Conservation (phyloP, 2,113 vertebrate genomes). For the Sinocyclocheilus maitianheensis region DNA sequence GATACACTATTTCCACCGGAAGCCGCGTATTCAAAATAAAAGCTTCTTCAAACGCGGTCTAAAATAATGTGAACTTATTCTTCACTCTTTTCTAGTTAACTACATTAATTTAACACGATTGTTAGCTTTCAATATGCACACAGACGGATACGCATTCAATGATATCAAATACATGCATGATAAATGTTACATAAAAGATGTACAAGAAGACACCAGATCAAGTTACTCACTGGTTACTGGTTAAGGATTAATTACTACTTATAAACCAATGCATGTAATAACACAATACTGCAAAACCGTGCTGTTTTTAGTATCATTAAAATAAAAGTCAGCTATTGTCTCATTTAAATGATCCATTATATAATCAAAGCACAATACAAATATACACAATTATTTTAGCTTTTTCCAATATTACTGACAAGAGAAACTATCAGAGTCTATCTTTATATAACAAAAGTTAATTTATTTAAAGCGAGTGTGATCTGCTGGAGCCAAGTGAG, state of each 20-base stretch:
- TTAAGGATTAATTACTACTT: background rate
- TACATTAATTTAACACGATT: background rate
- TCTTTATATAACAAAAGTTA: background rate
- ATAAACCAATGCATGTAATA: background rate
- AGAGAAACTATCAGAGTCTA: background rate
- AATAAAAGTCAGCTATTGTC: background rate
- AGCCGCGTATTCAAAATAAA: conserved; percentile 1
- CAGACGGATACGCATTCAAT: background rate
- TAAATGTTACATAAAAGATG: background rate
- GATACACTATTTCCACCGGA: background rate
- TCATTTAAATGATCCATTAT: background rate
- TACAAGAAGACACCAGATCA: background rate
- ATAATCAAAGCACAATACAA: background rate
- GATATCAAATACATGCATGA: background rate
- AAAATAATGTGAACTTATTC: background rate
- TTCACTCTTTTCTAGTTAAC: background rate
- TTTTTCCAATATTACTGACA: background rate
- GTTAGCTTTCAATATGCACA: background rate
- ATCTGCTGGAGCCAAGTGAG: conserved; percentile 62
- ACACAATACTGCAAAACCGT: background rate
- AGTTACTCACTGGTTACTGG: background rate
- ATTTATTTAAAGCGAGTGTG: background rate
- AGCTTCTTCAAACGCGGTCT: background rate
- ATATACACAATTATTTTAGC: background rate
- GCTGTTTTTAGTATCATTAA: background rate